Percentiles rank a stretch among this genome's conserved stretches.
phyloP scores from a whole-genome alignment of 2,113 vertebrate species.

The Passer domesticus region DNA sequence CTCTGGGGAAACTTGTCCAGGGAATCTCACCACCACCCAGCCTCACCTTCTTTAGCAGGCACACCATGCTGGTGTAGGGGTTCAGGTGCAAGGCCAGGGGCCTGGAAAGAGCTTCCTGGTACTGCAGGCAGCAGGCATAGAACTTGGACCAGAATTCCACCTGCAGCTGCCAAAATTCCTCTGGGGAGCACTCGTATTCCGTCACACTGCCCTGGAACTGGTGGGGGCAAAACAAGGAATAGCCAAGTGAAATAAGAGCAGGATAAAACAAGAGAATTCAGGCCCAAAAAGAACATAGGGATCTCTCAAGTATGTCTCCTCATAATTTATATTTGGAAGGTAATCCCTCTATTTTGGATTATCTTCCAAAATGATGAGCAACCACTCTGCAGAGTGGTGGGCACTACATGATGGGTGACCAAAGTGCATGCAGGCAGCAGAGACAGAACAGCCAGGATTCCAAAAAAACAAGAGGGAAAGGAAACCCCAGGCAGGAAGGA shows the following conservation, averaged over 20 bases:
- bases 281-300: background rate
- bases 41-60: constrained; percentile 90
- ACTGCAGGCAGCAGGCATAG: constrained; percentile 93
- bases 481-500: background rate
- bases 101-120: constrained; percentile 87
- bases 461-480: background rate
- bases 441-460: background rate
- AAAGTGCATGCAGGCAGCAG: rapidly evolving
- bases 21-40: background rate
- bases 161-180: constrained; percentile 91
- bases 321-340: background rate
- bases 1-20: background rate
- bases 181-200: constrained; percentile 90
- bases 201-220: constrained; percentile 91
- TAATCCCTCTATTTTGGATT: background rate
- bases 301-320: background rate
- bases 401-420: background rate
- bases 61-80: constrained; percentile 83
- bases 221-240: background rate
- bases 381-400: background rate
- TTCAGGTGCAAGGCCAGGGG: constrained; percentile 87
- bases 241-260: background rate
- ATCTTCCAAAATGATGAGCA: background rate
- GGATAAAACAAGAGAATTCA: background rate
- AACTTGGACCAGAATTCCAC: constrained; percentile 96